Conservation (phyloP, 2,797 vertebrate species). For the Neoniphon sammara region DNA sequence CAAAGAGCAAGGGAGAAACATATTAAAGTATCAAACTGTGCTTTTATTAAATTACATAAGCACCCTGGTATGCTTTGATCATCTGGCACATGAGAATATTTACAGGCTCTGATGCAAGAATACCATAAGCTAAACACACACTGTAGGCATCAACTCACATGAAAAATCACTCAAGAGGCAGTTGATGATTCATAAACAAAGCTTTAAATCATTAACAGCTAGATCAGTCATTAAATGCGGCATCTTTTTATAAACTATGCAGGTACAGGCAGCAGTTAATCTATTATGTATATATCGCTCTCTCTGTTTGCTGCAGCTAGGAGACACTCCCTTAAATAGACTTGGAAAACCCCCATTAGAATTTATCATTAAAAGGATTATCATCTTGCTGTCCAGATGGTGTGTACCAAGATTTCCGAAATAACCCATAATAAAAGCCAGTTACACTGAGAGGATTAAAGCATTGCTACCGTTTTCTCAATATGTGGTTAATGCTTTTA, state of each 20-base stretch:
- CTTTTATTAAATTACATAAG: neutral
- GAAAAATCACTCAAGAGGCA: neutral
- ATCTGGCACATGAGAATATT: no score
- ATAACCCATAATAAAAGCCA: conserved; percentile 43
- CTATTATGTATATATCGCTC: conserved; percentile 5
- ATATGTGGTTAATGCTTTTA: neutral
- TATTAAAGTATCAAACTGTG: neutral
- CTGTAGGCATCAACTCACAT: neutral
- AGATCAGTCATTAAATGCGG: conserved; percentile 1
- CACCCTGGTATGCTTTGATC: no score
- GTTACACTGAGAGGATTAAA: conserved; percentile 53
- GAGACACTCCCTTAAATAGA: conserved; percentile 17
- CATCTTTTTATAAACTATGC: neutral
- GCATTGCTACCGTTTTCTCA: conserved; percentile 19
- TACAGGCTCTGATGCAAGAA: neutral
- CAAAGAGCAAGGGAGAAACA: neutral
- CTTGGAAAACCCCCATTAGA: conserved; percentile 5
- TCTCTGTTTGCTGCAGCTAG: conserved; percentile 31
- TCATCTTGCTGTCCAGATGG: conserved; percentile 36
- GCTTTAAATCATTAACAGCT: conserved; percentile 30
- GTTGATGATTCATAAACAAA: conserved; percentile 2
- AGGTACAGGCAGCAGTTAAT: conserved; percentile 5
- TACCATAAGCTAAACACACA: neutral
- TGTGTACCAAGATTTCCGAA: conserved; percentile 19
- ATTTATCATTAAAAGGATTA: conserved; percentile 29